Evolutionary conservation across 2,113 vertebrate genomes (phyloP).

Genomic region (Sialia sialis): DNA sequence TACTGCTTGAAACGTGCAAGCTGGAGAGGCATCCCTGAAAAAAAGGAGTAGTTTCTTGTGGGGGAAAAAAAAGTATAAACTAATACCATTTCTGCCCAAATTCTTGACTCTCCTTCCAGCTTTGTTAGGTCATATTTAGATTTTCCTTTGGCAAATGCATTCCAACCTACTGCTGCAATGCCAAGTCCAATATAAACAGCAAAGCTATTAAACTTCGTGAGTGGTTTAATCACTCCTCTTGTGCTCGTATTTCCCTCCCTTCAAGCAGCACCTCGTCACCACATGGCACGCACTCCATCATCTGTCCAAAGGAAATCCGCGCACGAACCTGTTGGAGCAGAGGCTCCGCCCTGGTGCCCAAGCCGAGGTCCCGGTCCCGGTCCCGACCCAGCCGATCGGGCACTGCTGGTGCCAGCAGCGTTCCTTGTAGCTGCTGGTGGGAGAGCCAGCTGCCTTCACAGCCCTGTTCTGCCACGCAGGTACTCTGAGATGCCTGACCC

Average conservation of each 20-base stretch:
- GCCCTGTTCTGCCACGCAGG: background rate
- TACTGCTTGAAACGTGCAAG: background rate
- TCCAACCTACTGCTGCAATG: background rate
- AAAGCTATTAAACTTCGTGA: background rate
- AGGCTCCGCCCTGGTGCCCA: background rate
- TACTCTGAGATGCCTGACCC: background rate
- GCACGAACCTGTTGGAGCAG: background rate
- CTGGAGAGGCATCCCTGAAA: background rate
- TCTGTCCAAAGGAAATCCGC: background rate
- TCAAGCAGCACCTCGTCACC: background rate
- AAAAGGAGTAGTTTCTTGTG: background rate
- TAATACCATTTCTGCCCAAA: background rate
- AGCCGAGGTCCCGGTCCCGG: fast-evolving
- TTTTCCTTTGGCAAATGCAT: background rate
- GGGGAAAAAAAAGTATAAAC: background rate
- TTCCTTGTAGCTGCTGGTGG: fast-evolving
- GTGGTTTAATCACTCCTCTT: background rate
- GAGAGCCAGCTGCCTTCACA: background rate
- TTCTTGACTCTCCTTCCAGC: background rate
- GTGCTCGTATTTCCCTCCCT: background rate
- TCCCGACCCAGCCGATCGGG: fast-evolving
- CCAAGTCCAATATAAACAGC: background rate
- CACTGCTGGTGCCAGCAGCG: fast-evolving
- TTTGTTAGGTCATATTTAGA: background rate
- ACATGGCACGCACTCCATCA: fast-evolving